Evolutionary conservation across 2,113 vertebrate genomes (phyloP).

Genomic region (Chloropsis hardwickii): DNA sequence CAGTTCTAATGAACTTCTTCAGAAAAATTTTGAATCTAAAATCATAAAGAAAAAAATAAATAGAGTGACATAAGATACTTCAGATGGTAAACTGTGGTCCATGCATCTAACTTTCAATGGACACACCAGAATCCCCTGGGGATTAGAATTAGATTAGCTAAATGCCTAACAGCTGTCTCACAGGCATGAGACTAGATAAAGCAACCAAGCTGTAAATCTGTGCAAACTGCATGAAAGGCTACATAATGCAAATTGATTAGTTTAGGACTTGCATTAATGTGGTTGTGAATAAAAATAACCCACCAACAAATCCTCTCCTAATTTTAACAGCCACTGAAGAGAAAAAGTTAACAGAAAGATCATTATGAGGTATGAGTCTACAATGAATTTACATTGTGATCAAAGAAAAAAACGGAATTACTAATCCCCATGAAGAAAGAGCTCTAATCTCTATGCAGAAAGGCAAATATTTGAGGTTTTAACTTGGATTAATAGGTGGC

Average conservation of each 20-base stretch:
- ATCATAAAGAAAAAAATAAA: not conserved
- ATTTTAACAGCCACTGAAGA: constrained; percentile 78
- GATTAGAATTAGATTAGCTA: constrained; percentile 73
- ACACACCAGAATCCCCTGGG: constrained; percentile 37
- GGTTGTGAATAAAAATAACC: constrained; percentile 76
- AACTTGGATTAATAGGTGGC: not conserved
- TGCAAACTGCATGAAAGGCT: constrained; percentile 70
- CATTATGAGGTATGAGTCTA: constrained; percentile 58
- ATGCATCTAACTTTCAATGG: constrained; percentile 24
- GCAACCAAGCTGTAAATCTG: constrained; percentile 75
- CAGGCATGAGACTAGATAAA: constrained; percentile 72
- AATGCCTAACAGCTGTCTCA: constrained; percentile 75
- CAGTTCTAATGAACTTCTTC: not conserved
- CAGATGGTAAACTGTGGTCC: not conserved
- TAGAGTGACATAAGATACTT: not conserved
- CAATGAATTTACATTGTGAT: constrained; percentile 72
- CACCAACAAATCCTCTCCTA: constrained; percentile 78
- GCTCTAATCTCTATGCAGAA: constrained; percentile 42
- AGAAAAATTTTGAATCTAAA: not conserved
- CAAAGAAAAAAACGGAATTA: constrained; percentile 68
- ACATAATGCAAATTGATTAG: constrained; percentile 75
- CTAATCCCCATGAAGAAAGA: constrained; percentile 66
- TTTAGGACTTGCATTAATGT: constrained; percentile 73
- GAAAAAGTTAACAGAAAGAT: constrained; percentile 70
- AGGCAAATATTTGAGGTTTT: constrained; percentile 42